phyloP scores from a whole-genome alignment of 2,888 invertebrate species.

The Achlya flavicornis region DNA sequence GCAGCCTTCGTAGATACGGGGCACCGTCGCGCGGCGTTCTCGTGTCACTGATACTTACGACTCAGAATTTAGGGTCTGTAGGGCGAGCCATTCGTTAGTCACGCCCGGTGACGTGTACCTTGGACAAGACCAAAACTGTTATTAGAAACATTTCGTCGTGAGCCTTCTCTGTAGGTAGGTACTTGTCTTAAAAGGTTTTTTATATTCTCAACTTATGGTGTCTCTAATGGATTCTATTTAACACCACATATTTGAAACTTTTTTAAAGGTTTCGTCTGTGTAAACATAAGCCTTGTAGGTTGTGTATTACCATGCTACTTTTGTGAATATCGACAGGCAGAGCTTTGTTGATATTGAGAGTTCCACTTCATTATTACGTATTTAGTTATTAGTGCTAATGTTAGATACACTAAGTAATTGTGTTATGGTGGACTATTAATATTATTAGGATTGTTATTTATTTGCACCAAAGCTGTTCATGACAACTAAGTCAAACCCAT shows the following conservation, averaged over 20 bases:
- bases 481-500: conserved; percentile 27
- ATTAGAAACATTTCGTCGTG: conserved; percentile 76
- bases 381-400: no score
- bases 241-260: not conserved
- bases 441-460: not conserved
- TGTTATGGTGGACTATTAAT: no score
- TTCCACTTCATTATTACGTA: no score
- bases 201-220: conserved; percentile 42
- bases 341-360: no score
- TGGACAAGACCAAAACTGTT: conserved; percentile 84
- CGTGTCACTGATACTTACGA: conserved; percentile 81
- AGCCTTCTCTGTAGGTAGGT: conserved; percentile 55
- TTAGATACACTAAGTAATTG: no score
- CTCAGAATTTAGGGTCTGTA: conserved; percentile 83
- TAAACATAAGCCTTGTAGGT: not conserved
- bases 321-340: not conserved
- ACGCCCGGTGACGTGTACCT: conserved; percentile 84
- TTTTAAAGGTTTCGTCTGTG: not conserved
- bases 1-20: conserved; percentile 70
- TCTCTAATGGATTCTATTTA: conserved; percentile 12
- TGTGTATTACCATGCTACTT: not conserved
- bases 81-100: conserved; percentile 84
- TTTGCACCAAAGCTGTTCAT: not conserved
- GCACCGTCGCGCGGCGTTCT: conserved; percentile 49
- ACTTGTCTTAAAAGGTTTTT: conserved; percentile 74